phyloP scores from a whole-genome alignment of 2,113 vertebrate genomes.

The Butorides virescens region DNA sequence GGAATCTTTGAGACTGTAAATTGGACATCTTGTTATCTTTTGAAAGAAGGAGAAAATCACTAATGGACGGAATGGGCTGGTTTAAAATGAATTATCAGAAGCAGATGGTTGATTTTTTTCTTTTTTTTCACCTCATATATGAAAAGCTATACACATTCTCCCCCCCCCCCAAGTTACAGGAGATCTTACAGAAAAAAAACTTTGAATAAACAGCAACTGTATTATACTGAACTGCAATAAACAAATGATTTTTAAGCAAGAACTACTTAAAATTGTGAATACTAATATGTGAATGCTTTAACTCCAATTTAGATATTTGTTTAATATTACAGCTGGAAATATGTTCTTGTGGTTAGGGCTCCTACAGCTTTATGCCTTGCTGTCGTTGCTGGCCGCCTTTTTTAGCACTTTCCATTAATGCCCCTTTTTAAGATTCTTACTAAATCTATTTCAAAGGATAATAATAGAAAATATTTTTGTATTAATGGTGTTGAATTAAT shows the following conservation, averaged over 20 bases:
- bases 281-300: background rate
- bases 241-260: background rate
- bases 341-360: background rate
- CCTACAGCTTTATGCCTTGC: background rate
- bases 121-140: background rate
- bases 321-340: background rate
- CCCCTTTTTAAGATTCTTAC: background rate
- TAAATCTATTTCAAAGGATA: background rate
- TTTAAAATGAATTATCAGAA: constrained; percentile 14
- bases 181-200: background rate
- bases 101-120: background rate
- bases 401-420: background rate
- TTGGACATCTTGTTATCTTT: background rate
- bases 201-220: background rate
- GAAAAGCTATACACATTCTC: background rate
- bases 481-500: background rate
- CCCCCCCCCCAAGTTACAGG: background rate
- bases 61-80: background rate
- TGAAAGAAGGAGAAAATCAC: constrained; percentile 16
- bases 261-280: background rate
- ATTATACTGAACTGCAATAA: background rate
- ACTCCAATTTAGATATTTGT: background rate
- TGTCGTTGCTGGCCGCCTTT: background rate
- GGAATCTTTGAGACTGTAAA: constrained; percentile 34
- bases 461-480: background rate